Evolutionary conservation across 2,113 vertebrate species (phyloP).

Genomic region (Neodon shergylaensis): DNA sequence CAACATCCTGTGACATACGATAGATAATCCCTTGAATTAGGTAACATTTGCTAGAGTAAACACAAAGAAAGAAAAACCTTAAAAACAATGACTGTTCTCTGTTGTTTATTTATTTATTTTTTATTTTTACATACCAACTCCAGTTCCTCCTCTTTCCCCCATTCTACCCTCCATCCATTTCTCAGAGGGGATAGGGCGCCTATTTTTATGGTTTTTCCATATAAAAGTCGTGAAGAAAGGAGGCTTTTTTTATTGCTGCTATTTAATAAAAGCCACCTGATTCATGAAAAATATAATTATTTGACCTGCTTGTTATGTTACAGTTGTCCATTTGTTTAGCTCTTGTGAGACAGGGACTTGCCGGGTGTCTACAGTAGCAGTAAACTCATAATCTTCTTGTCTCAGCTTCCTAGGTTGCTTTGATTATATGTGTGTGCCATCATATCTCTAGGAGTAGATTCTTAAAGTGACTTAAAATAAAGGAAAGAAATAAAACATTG

Average conservation of each 20-base stretch:
- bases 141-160: too few relatives aligned
- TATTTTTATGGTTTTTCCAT: neutral
- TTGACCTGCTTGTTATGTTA: neutral
- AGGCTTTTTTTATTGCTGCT: neutral
- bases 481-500: neutral
- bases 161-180: too few relatives aligned
- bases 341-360: neutral
- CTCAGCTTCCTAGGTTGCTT: neutral
- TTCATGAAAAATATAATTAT: neutral
- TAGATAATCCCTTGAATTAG: neutral
- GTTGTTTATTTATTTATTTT: too few relatives aligned
- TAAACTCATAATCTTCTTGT: neutral
- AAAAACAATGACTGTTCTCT: neutral
- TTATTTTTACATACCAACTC: too few relatives aligned
- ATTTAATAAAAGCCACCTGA: neutral
- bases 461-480: neutral
- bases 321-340: neutral
- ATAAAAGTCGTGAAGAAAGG: neutral
- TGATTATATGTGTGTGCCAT: neutral
- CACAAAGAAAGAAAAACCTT: neutral
- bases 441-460: neutral
- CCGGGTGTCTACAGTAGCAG: neutral
- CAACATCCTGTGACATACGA: neutral
- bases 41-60: neutral
- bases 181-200: too few relatives aligned